Conservation (phyloP, 2,888 invertebrate species). For the Dione vanillae region DNA sequence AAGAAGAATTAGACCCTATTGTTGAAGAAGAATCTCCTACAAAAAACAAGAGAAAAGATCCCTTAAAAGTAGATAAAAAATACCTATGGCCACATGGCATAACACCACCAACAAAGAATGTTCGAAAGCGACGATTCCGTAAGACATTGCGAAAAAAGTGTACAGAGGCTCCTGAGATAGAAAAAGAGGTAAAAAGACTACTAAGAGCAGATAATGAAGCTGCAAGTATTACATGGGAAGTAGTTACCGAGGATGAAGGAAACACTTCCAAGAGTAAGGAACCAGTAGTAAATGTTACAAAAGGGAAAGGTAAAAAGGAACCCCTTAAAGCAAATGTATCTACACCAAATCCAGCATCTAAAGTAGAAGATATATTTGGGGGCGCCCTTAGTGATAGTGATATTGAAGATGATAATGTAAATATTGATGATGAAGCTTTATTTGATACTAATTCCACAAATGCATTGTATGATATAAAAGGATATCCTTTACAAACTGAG, state of each 20-base stretch:
- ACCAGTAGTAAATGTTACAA: slow-evolving; percentile 58
- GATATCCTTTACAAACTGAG: slow-evolving; percentile 58
- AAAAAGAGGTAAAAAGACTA: slow-evolving; percentile 97
- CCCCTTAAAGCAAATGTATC: slow-evolving; percentile 46
- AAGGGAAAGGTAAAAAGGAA: slow-evolving; percentile 61
- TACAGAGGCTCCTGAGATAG: slow-evolving; percentile 98
- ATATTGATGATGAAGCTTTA: slow-evolving; percentile 88
- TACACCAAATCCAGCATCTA: slow-evolving; percentile 56
- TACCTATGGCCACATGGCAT: slow-evolving; percentile 97
- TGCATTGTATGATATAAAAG: slow-evolving; percentile 52
- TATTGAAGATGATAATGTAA: slow-evolving; percentile 89
- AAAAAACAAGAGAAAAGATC: slow-evolving; percentile 93
- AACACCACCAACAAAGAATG: slow-evolving; percentile 98
- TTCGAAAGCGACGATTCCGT: slow-evolving; percentile 94
- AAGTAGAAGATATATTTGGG: slow-evolving; percentile 92
- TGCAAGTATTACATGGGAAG: slow-evolving; percentile 93
- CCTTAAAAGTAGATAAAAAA: slow-evolving; percentile 93
- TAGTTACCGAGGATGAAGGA: slow-evolving; percentile 92
- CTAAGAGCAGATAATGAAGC: slow-evolving; percentile 97
- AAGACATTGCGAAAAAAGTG: slow-evolving; percentile 98
- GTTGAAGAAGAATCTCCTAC: slow-evolving; percentile 90
- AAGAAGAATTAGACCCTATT: slow-evolving; percentile 92
- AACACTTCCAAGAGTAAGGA: slow-evolving; percentile 60
- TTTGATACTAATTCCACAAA: slow-evolving; percentile 84
- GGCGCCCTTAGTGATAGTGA: slow-evolving; percentile 96